phyloP scores from a whole-genome alignment of 2,888 invertebrate genomes.

The Blastobasis lacticolella region DNA sequence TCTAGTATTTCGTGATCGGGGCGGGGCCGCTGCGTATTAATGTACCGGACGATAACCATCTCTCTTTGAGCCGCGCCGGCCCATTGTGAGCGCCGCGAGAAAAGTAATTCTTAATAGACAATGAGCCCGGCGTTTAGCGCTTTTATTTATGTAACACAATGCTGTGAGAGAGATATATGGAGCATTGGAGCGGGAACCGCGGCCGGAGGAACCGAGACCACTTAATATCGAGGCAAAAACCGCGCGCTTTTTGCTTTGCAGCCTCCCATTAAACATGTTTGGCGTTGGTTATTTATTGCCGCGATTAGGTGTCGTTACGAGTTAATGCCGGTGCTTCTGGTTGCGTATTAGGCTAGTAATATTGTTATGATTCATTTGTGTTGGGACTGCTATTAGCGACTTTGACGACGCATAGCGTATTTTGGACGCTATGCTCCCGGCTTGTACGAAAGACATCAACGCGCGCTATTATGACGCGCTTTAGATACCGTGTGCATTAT shows the following conservation, averaged over 20 bases:
- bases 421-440: no score
- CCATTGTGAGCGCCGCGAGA: slow-evolving; percentile 63
- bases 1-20: slow-evolving; percentile 63
- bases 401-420: no score
- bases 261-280: slow-evolving; percentile 8
- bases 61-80: slow-evolving; percentile 58
- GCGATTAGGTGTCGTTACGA: slow-evolving; percentile 10
- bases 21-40: slow-evolving; percentile 67
- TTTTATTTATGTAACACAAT: slow-evolving; percentile 68
- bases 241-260: slow-evolving; percentile 9
- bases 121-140: slow-evolving; percentile 62
- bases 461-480: no score
- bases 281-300: slow-evolving; percentile 6
- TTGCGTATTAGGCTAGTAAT: neutral
- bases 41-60: slow-evolving; percentile 21
- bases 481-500: no score
- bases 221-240: slow-evolving; percentile 6
- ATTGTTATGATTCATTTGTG: no score
- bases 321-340: slow-evolving; percentile 8
- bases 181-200: slow-evolving; percentile 32
- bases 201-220: slow-evolving; percentile 17
- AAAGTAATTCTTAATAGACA: slow-evolving; percentile 72
- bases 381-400: no score
- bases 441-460: no score
- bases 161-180: slow-evolving; percentile 51